Evolutionary conservation across 1,140 invertebrate genomes (phyloP), one percentile per base, ranked within the genome.

Genomic region (Zaprionus kolodkinae): DNA sequence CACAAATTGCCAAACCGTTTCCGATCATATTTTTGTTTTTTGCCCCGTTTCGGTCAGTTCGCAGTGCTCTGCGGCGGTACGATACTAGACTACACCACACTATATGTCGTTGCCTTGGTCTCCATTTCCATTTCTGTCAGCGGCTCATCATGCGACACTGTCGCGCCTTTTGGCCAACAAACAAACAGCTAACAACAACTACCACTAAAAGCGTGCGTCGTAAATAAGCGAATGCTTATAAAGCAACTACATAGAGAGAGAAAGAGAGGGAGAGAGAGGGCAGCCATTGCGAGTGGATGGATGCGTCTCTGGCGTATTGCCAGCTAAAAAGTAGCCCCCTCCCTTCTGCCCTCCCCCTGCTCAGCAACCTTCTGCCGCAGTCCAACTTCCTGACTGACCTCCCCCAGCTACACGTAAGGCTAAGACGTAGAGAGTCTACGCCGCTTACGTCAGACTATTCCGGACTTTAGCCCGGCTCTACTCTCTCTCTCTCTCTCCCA

Each of bases 181-280:
- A 21, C 21, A 59, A 52, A 65, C 48, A 75, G 38, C 15, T 30
- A 17, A 38, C 15, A 43, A 45, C 21, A 70, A 27, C 12, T 45
- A 33, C 11, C 25, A 43, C 35, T 38, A 61, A 35, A 43, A 43
- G 38, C 33, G 54, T 21, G 38, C 65, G n/a, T 69, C 82, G 76
- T 88, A 88, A 88, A 87, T 87, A 80, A 83, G 77, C 81, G 69
- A 66, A 67, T 79, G 68, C 63, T 76, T 72, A 78, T 79, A 79
- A 62, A 72, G 55, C 54, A 60, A 43, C 54, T 72, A 43, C 50
- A n/a, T n/a, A 21, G 21, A 21, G 21, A 21, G 21, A 21, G 21
- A 21, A 2, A 21, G 21, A 21, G 21, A 21, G 21, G 2, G 21
- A 21, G 21, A 21, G 21, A 21, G 33, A 62, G 67, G 60, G 62